phyloP scores from a whole-genome alignment of 2,888 invertebrate genomes.

The Folsomia manolachei region DNA sequence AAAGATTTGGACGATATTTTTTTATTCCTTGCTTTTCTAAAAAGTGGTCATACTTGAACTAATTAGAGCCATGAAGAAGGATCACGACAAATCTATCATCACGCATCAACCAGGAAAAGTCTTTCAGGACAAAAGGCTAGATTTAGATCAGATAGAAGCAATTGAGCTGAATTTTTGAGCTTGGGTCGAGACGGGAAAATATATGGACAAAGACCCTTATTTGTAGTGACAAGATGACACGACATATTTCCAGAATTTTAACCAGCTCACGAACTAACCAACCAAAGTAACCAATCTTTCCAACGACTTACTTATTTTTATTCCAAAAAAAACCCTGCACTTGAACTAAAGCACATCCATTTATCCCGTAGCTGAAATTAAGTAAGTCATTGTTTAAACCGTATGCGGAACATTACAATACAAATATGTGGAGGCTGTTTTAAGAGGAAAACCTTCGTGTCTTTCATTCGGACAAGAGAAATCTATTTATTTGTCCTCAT shows the following conservation, averaged over 20 bases:
- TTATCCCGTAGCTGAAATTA: neutral
- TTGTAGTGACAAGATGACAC: conserved; percentile 25
- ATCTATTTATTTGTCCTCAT: no score
- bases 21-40: neutral
- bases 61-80: neutral
- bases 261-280: conserved; percentile 22
- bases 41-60: neutral
- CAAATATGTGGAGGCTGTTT: no score
- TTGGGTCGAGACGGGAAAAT: neutral
- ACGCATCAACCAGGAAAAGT: neutral
- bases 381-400: neutral
- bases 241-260: conserved; percentile 21
- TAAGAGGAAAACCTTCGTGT: no score
- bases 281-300: neutral
- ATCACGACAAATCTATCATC: conserved; percentile 2
- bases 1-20: no score
- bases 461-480: no score
- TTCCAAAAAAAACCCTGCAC: neutral
- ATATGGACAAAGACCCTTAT: conserved; percentile 12
- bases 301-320: neutral
- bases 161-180: neutral
- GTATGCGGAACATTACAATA: neutral
- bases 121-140: neutral
- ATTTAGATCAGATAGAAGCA: neutral
- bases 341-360: neutral